These are phyloP conservation scores for Lysiphlebus fabarum DNA, from an alignment of 1,140 invertebrate species.

Conservation along the genomic window DNA sequence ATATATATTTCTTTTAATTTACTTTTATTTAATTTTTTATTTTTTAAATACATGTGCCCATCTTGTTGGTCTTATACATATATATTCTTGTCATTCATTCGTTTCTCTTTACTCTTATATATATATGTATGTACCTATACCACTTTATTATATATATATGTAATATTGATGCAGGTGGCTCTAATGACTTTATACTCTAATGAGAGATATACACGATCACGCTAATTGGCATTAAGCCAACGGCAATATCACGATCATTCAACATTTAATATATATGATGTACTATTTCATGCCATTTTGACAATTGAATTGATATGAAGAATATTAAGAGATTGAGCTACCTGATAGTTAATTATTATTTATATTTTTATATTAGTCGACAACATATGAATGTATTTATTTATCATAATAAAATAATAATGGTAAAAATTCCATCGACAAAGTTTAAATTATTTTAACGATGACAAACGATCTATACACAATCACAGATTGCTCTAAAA, in stretches of 20 bases:
- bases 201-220: slow-evolving; percentile 38
- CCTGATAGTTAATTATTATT: not conserved
- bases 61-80: not conserved
- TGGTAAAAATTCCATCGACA: slow-evolving; percentile 25
- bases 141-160: not conserved
- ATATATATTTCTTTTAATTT: not conserved
- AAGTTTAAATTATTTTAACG: slow-evolving; percentile 42
- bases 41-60: not conserved
- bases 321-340: slow-evolving; percentile 9
- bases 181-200: slow-evolving; percentile 39
- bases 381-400: not conserved
- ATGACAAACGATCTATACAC: slow-evolving; percentile 40
- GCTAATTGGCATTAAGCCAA: slow-evolving; percentile 48
- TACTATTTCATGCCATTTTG: slow-evolving; percentile 17
- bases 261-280: slow-evolving; percentile 28
- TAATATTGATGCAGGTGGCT: slow-evolving; percentile 34
- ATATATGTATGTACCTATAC: too few relatives aligned
- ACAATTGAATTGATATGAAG: slow-evolving; percentile 10
- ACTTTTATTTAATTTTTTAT: not conserved
- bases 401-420: not conserved
- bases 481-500: slow-evolving; percentile 9
- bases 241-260: slow-evolving; percentile 22
- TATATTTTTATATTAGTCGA: too few relatives aligned
- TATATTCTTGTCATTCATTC: too few relatives aligned
- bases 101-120: slow-evolving; percentile 11